Conservation (phyloP, 2,797 vertebrate species). For the Aphelocoma californica region DNA sequence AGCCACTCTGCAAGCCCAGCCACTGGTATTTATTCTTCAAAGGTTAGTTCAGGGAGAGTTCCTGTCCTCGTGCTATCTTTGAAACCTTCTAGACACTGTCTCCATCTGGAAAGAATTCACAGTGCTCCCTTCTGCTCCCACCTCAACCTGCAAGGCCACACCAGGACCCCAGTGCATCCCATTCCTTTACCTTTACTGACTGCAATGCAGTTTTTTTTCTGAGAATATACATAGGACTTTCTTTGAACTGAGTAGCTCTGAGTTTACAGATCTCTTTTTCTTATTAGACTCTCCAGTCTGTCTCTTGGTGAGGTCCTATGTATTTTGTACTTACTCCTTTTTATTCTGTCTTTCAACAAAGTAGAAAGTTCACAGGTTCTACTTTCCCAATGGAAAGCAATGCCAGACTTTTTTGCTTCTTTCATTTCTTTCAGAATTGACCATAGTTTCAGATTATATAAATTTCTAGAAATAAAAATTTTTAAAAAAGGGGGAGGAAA, state of each 20-base stretch:
- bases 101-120: background rate
- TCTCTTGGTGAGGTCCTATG: background rate
- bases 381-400: background rate
- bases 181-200: background rate
- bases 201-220: background rate
- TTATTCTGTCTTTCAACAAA: background rate
- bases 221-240: background rate
- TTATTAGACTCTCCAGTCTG: background rate
- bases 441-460: background rate
- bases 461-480: background rate
- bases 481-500: fast-evolving
- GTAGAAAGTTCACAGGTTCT: background rate
- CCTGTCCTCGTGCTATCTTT: background rate
- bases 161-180: background rate
- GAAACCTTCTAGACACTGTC: background rate
- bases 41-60: background rate
- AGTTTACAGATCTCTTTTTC: background rate
- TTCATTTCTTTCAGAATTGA: background rate
- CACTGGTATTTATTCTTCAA: background rate
- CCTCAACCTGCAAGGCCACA: background rate
- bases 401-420: background rate
- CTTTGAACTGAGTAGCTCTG: background rate
- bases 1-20: background rate
- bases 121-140: background rate
- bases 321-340: background rate